Evolutionary conservation across 2,888 invertebrate genomes (phyloP).

Genomic region (Eucera pruinosa): DNA sequence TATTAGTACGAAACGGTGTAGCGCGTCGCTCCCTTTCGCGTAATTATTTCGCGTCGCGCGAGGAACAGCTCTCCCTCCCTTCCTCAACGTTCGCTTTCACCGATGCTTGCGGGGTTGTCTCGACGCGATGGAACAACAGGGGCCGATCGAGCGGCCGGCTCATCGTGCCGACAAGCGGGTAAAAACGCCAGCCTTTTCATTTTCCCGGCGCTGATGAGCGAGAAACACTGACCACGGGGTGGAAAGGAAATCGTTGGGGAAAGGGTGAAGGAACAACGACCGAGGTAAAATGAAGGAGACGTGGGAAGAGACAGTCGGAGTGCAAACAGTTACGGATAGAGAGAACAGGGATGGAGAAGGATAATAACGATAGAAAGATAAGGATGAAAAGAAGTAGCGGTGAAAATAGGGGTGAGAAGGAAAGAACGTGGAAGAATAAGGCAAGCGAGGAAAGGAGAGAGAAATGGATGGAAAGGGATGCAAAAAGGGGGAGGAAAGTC

Average conservation of each 20-base stretch:
- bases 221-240: neutral
- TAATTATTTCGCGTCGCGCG: constrained; percentile 23
- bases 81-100: too few species aligned
- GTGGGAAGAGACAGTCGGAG: neutral
- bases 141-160: constrained; percentile 23
- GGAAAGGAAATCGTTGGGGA: constrained; percentile 8
- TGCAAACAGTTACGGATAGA: neutral
- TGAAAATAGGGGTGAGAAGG: neutral
- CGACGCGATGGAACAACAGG: neutral
- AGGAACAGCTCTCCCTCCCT: neutral
- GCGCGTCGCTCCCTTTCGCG: constrained; percentile 12
- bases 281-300: constrained; percentile 1
- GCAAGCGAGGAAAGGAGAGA: neutral
- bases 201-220: constrained; percentile 21
- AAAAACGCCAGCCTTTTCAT: constrained; percentile 34
- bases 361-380: too few species aligned
- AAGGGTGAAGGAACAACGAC: constrained; percentile 17
- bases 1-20: constrained; percentile 3
- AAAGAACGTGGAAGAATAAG: neutral
- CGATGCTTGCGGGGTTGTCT: too few species aligned
- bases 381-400: neutral
- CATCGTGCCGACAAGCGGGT: neutral
- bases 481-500: neutral
- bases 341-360: neutral
- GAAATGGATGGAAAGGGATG: neutral